Base-by-base conservation (phyloP, 1,140 invertebrate species). In the Nylanderia fulva region DNA sequence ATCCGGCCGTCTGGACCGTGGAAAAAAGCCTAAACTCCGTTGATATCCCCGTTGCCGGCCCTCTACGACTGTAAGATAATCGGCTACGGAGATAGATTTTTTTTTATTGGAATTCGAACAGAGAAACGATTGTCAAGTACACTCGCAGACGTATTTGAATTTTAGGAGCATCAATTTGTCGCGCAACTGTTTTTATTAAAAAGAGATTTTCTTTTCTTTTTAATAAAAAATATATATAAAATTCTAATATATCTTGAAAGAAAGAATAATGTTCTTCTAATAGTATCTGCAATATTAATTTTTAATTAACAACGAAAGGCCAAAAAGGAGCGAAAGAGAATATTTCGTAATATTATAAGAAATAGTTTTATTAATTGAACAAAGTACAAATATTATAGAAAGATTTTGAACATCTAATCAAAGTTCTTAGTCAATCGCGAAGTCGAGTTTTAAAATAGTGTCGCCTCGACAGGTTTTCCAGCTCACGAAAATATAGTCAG, bases 1-100 rank as follows among this genome's bases (percentile, higher is more conserved):
- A 89, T 88, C 87, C 66, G 66, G 24, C 27, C 84, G 83, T 83
- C 39, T 84, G 56, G 60, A 71, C 61, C 54, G n/a, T 71, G 66
- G 66, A 60, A 58, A 71, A 68, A 72, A 71, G 4, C 66, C 52
- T 82, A 82, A 82, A 71, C n/a, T 39, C 52, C 24, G 63, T 54
- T 69, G 76, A 79, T 79, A 69, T 5, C 45, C 13, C 6, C 45
- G 36, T 33, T 45, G 66, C 45, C n/a, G n/a, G n/a, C 27, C 66
- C 27, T 48, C 4, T 82, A 24, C 36, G 77, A 82, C 60, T 21
- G 52, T 24, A 60, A 54, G 52, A 72, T 82, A 72, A 82, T 82
- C 77, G 52, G 13, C 24, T 42, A 36, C 24, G 6, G 21, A 45
- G n/a, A 58, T 18, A 42, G 13, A 8, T 4, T 29, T 58, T 4